Percentiles rank a stretch among this genome's conserved stretches.
Evolutionary conservation across 2,797 vertebrate species (phyloP).

Genomic region (Epinephelus malabaricus): DNA sequence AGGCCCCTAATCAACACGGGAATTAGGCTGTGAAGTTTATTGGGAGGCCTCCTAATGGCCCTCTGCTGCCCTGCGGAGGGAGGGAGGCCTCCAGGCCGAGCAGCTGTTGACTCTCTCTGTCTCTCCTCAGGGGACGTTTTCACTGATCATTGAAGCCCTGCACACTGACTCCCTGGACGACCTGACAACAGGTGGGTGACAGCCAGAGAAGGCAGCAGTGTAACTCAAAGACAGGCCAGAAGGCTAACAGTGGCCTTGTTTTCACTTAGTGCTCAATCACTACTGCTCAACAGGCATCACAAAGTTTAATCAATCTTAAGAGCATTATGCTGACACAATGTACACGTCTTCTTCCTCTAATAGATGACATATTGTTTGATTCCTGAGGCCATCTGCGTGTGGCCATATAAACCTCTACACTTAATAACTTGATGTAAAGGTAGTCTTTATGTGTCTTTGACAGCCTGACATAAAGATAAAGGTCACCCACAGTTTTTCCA

Average conservation of each 20-base stretch:
- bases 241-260: conserved; percentile 50
- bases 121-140: conserved; percentile 95
- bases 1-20: conserved; percentile 81
- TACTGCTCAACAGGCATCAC: conserved; percentile 6
- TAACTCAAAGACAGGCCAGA: conserved; percentile 64
- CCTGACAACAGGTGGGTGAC: conserved; percentile 93
- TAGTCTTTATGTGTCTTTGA: neutral
- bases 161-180: conserved; percentile 95
- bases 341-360: neutral
- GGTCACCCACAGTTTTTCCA: conserved; percentile 23
- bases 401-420: neutral
- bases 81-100: conserved; percentile 71
- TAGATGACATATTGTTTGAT: neutral
- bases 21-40: conserved; percentile 84
- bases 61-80: conserved; percentile 52
- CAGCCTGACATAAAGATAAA: neutral
- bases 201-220: conserved; percentile 63
- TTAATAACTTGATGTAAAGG: neutral
- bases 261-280: conserved; percentile 40
- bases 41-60: conserved; percentile 75
- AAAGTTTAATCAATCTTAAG: neutral
- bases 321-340: neutral
- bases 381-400: neutral
- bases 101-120: conserved; percentile 78
- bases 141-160: conserved; percentile 97